Percentiles rank a stretch among this genome's conserved stretches.
phyloP scores from a whole-genome alignment of 2,113 vertebrate species.

The Toxotes jaculatrix region DNA sequence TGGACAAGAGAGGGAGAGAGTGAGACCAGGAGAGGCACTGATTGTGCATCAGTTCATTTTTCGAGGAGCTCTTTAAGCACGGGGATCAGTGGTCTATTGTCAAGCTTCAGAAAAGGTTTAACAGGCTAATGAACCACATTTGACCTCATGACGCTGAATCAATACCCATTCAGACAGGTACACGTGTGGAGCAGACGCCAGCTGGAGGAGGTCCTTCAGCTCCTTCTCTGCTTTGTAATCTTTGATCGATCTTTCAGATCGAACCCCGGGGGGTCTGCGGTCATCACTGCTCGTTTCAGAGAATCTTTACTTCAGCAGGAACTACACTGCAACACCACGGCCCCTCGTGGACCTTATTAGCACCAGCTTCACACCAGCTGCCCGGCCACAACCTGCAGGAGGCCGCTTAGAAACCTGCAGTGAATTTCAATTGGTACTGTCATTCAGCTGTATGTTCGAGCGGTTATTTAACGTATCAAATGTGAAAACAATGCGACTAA shows the following conservation, averaged over 20 bases:
- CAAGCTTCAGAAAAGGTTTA: neutral
- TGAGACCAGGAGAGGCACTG: neutral
- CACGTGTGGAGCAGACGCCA: neutral
- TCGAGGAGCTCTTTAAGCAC: neutral
- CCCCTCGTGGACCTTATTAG: neutral
- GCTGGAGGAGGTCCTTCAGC: neutral
- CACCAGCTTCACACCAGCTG: neutral
- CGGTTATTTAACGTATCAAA: neutral
- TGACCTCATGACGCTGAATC: neutral
- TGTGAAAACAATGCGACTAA: no score
- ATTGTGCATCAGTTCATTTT: neutral
- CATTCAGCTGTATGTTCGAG: neutral
- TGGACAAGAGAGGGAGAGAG: neutral
- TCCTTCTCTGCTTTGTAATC: neutral
- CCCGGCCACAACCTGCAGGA: neutral
- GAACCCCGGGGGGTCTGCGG: neutral
- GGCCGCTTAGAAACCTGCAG: neutral
- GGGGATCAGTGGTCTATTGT: neutral
- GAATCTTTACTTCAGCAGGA: conserved; percentile 26
- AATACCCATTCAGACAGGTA: neutral
- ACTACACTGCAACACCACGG: no score
- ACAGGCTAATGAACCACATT: neutral
- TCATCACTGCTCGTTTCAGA: neutral
- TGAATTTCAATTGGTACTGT: neutral
- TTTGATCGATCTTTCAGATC: no score